Conservation (phyloP, 92 coral and sea anemone species). For the Micromussa lordhowensis region DNA sequence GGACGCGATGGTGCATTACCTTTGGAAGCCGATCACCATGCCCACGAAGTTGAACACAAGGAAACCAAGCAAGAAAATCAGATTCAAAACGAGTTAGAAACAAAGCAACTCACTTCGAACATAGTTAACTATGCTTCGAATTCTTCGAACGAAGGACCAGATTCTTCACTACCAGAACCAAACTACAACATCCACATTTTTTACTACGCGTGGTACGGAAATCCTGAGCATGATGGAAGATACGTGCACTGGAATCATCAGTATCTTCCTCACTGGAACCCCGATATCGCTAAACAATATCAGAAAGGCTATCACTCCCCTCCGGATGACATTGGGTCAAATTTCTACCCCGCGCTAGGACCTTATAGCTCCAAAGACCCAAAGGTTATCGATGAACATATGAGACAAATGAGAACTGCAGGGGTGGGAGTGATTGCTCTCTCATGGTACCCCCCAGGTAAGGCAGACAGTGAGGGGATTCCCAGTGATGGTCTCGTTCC, state of each 20-base stretch:
- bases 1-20: neutral
- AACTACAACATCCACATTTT: conserved; percentile 90
- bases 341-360: conserved; percentile 94
- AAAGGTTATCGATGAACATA: conserved; percentile 78
- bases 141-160: neutral
- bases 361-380: conserved; percentile 91
- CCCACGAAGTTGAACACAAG: neutral
- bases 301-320: conserved; percentile 76
- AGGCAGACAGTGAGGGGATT: conserved; percentile 89
- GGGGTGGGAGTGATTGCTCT: conserved; percentile 92
- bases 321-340: conserved; percentile 94
- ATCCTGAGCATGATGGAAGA: conserved; percentile 79
- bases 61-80: neutral
- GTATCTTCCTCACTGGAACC: conserved; percentile 90
- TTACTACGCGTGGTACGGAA: conserved; percentile 98
- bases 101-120: neutral
- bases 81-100: neutral
- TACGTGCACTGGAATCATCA: conserved; percentile 95
- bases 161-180: conserved; percentile 50
- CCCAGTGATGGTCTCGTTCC: conserved; percentile 79
- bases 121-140: no score
- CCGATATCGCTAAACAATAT: conserved; percentile 71
- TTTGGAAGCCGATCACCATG: neutral
- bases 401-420: conserved; percentile 88
- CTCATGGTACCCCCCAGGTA: conserved; percentile 96